These are phyloP conservation scores for Carassius gibelio DNA, from an alignment of 2,113 vertebrate genomes.

Conservation along the genomic window DNA sequence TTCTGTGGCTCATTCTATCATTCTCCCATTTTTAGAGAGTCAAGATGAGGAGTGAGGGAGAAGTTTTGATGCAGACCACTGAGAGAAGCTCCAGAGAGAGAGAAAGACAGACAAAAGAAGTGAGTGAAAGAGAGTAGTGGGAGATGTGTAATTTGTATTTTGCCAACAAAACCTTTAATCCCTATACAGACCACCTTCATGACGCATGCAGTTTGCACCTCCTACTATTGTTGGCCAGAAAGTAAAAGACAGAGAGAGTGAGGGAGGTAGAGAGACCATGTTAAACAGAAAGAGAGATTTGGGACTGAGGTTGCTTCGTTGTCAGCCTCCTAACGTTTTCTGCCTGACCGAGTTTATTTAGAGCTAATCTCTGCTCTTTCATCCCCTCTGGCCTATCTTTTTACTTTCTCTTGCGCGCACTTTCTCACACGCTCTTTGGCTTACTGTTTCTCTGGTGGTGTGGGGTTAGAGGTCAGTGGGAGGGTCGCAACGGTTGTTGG, in stretches of 20 bases:
- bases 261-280: conserved; percentile 55
- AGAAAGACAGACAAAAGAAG: conserved; percentile 56
- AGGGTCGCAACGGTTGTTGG: conserved; percentile 50
- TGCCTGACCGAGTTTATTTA: conserved; percentile 78
- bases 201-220: conserved; percentile 74
- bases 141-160: conserved; percentile 83
- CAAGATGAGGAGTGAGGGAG: conserved; percentile 27
- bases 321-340: conserved; percentile 74
- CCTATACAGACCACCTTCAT: conserved; percentile 76
- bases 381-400: conserved; percentile 4
- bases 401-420: conserved; percentile 57
- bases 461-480: conserved; percentile 51
- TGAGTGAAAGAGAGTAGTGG: conserved; percentile 59
- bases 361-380: conserved; percentile 72
- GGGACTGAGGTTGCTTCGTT: conserved; percentile 57
- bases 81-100: conserved; percentile 35
- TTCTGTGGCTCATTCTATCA: neutral
- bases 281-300: conserved; percentile 54
- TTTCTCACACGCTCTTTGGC: conserved; percentile 24
- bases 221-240: conserved; percentile 65
- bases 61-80: conserved; percentile 31
- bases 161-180: conserved; percentile 85
- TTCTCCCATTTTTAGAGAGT: conserved; percentile 1
- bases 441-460: conserved; percentile 39
- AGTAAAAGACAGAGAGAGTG: conserved; percentile 63